Conservation (phyloP, 2,113 vertebrate genomes). For the Pleuronectes platessa region DNA sequence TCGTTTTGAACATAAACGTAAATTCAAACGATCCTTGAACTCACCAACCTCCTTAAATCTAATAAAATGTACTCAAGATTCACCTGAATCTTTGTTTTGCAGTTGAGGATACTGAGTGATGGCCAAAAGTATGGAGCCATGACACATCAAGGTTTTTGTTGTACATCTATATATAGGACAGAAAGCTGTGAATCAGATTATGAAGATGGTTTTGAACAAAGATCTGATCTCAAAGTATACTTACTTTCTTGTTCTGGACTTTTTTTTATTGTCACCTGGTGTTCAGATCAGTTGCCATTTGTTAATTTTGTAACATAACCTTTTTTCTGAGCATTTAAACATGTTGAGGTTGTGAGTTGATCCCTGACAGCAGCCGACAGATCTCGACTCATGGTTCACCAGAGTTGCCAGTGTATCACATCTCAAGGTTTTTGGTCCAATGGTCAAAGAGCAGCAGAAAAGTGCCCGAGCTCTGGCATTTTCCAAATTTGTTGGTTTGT, state of each 20-base stretch:
- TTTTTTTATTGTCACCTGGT: no score
- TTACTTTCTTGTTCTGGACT: no score
- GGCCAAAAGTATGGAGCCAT: no score
- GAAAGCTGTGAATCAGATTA: no score
- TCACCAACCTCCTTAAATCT: not conserved
- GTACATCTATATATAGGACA: not conserved
- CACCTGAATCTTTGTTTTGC: not conserved
- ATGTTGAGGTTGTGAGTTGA: no score
- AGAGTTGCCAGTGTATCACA: not conserved
- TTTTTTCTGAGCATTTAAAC: no score
- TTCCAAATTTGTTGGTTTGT: not conserved
- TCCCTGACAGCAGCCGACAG: not conserved
- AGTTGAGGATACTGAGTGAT: no score
- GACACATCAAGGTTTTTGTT: no score
- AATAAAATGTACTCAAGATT: not conserved
- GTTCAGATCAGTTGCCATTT: not conserved
- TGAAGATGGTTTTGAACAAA: no score
- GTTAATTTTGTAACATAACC: not conserved
- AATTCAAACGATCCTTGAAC: not conserved
- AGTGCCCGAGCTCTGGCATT: not conserved
- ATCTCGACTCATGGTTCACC: slow-evolving; percentile 9
- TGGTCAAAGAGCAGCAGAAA: not conserved
- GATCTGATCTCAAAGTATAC: not conserved
- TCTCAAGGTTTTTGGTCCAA: not conserved
- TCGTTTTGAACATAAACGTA: not conserved